Evolutionary conservation across 2,888 invertebrate species (phyloP), one percentile per base, ranked within the genome.

Genomic region (Trissolcus japonicus): DNA sequence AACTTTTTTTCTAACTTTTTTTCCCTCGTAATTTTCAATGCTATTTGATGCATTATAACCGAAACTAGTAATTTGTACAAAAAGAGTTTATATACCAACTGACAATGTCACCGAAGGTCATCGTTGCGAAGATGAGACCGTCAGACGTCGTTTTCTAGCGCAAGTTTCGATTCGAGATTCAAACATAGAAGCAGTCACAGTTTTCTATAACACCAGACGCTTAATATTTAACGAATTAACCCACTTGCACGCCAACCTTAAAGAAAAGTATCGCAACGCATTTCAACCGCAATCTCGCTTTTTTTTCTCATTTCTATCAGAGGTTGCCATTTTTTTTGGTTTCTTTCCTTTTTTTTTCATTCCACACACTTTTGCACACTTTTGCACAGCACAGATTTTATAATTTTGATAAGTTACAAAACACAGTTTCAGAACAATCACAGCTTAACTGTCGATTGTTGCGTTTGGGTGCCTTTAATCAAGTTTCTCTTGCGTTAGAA

Each of bases 1-100:
- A 25, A 25, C 25, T 35, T 35, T 11, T 35, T 80, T 81, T 82
- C 80, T 78, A 76, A 77, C 69, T 57, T 66, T 59, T 74, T 55
- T 57, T n/a, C n/a, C 66, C 56, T 54, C 61, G 66, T 56, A 53
- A 46, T 53, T 3, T 43, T 43, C n/a, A n/a, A n/a, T 14, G n/a
- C 7, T n/a, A 13, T 11, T 43, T 11, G 43, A 43, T 43, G 25
- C 43, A 6, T 11, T n/a, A 43, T 43, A 43, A 43, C n/a, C n/a
- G n/a, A 14, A 14, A 43, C 11, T 13, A 2, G 43, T 3, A 11
- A 43, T 43, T 43, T 46, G 14, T 14, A 4, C 11, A 14, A 16
- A 14, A 46, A 6, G 35, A 35, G 25, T 6, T 2, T 25, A 25
- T 25, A 35, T 11, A 6, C 7, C 7, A 9, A 35, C 11, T 35